Percentiles rank a stretch among this genome's conserved stretches.
Conservation (phyloP, 30 jellyfish, hydroid and myxozoan species). For the Catostylus mosaicus region DNA sequence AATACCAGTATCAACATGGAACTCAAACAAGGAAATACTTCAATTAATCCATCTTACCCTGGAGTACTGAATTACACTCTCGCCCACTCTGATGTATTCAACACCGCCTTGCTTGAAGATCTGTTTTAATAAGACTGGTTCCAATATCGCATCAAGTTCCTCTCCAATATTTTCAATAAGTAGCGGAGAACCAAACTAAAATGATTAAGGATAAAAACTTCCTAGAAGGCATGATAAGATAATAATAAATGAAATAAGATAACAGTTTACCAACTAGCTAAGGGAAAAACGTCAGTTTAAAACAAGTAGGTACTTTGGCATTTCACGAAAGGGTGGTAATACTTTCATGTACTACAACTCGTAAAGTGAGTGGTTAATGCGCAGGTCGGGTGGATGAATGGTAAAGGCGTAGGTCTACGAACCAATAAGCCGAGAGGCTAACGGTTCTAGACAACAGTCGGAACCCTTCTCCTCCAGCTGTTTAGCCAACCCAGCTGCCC, state of each 20-base stretch:
- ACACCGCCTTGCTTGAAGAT: slow-evolving; percentile 72
- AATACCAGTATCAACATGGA: too few species aligned
- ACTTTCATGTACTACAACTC: too few species aligned
- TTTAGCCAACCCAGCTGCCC: too few species aligned
- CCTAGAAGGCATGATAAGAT: not conserved
- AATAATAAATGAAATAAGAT: not conserved
- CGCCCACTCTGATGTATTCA: slow-evolving; percentile 65
- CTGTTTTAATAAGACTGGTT: slow-evolving; percentile 67
- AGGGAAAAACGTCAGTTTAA: too few species aligned
- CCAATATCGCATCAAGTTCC: slow-evolving; percentile 66
- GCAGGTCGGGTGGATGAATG: too few species aligned
- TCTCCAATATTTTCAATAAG: slow-evolving; percentile 69
- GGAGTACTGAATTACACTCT: slow-evolving; percentile 59
- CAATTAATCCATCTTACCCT: slow-evolving; percentile 37
- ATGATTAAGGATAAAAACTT: not conserved
- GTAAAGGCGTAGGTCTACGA: too few species aligned
- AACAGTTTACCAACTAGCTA: not conserved
- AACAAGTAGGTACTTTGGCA: too few species aligned
- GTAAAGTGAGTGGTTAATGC: too few species aligned
- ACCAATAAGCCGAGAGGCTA: too few species aligned
- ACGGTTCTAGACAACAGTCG: too few species aligned
- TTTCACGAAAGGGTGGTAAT: too few species aligned
- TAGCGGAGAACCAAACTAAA: slow-evolving; percentile 70
- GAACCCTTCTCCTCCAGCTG: too few species aligned
- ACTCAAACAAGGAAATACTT: not conserved